phyloP scores from a whole-genome alignment of 2,888 invertebrate genomes.

The Parochlus steinenii region DNA sequence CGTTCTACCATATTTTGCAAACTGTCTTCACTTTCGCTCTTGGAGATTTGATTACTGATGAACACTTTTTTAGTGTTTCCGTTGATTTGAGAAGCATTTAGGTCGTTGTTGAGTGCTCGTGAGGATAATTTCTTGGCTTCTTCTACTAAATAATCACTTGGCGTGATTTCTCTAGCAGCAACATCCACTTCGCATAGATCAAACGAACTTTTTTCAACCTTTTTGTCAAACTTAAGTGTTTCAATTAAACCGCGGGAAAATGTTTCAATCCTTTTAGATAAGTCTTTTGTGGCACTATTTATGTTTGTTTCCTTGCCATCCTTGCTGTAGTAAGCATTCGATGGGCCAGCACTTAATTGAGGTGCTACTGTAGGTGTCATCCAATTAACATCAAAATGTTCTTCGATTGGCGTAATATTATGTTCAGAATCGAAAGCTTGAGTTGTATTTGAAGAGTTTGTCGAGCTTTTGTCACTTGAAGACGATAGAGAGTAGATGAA shows the following conservation, averaged over 20 bases:
- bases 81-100: conserved; percentile 6
- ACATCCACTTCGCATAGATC: conserved; percentile 31
- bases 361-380: conserved; percentile 18
- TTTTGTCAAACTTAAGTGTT: conserved; percentile 30
- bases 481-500: conserved; percentile 35
- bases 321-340: conserved; percentile 17
- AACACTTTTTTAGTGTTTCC: conserved; percentile 7
- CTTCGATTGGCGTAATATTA: conserved; percentile 31
- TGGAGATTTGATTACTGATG: background rate
- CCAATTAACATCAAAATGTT: conserved; percentile 31
- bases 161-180: conserved; percentile 29
- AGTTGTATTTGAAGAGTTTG: conserved; percentile 31
- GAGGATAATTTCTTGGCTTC: conserved; percentile 19
- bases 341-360: conserved; percentile 1
- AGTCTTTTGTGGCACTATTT: conserved; percentile 25
- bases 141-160: conserved; percentile 23
- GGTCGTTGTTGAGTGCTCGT: conserved; percentile 1
- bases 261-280: conserved; percentile 30
- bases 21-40: conserved; percentile 9
- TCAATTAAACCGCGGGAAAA: conserved; percentile 32
- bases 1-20: conserved; percentile 8
- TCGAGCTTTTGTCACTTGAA: conserved; percentile 38
- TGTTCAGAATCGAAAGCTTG: conserved; percentile 32
- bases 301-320: conserved; percentile 15
- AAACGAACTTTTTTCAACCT: conserved; percentile 29